Percentiles rank a stretch among this genome's conserved stretches.
Evolutionary conservation across 2,797 vertebrate species (phyloP).

Genomic region (Avahi laniger): DNA sequence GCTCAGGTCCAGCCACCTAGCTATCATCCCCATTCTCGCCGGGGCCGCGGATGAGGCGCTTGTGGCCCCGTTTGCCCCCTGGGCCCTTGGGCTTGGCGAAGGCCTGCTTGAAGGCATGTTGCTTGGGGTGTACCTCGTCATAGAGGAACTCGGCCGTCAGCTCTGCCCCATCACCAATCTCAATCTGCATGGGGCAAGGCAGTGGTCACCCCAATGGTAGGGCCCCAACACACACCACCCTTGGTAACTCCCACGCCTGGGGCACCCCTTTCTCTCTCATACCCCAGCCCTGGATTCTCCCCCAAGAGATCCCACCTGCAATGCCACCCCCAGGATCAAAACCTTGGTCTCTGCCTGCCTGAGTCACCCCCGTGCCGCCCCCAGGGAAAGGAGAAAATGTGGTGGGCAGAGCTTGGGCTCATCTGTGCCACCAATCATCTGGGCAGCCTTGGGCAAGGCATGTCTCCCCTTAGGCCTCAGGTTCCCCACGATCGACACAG

Average conservation of each 20-base stretch:
- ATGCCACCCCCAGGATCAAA: not conserved
- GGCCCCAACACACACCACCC: not conserved
- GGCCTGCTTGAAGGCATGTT: conserved; percentile 96
- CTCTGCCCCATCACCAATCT: conserved; percentile 94
- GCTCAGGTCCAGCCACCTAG: conserved; percentile 79
- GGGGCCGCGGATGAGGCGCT: conserved; percentile 94
- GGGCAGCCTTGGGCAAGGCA: not conserved
- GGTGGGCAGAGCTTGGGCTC: not conserved
- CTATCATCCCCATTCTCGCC: conserved; percentile 95
- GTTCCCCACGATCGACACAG: rapidly evolving
- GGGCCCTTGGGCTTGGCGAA: conserved; percentile 97
- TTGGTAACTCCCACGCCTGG: not conserved
- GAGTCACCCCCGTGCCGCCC: not conserved
- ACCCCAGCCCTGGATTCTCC: not conserved
- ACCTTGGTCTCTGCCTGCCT: not conserved
- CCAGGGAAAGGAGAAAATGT: not conserved
- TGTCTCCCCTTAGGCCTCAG: not conserved
- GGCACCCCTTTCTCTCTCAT: too few relatives aligned
- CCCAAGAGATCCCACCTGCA: not conserved
- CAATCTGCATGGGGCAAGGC: conserved; percentile 87
- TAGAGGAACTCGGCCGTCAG: conserved; percentile 97
- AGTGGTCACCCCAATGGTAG: rapidly evolving
- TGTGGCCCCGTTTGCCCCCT: conserved; percentile 96
- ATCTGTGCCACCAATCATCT: too few relatives aligned
- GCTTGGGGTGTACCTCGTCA: conserved; percentile 98